Evolutionary conservation across 35 echinoderm and acorn worm genomes (phyloP).

Genomic region (Apostichopus parvimensis): DNA sequence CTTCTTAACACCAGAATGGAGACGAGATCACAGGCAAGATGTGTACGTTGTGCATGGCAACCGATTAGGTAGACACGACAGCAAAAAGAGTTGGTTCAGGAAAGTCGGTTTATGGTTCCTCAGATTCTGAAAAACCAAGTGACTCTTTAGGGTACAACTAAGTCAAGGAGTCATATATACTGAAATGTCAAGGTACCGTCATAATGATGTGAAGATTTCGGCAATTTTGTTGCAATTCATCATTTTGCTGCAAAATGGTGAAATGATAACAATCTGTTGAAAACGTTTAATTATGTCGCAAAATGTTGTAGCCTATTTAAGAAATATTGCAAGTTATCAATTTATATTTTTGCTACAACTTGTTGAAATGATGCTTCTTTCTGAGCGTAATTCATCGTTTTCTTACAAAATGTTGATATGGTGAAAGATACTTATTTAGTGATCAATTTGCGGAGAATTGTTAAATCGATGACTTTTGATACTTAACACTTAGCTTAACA

Average conservation of each 20-base stretch:
- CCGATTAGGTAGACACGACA: constrained; percentile 48
- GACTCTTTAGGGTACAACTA: background rate
- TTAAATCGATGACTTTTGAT: too few relatives aligned
- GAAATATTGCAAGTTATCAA: too few relatives aligned
- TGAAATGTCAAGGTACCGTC: background rate
- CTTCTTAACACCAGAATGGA: constrained; percentile 35
- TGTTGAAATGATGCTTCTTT: too few relatives aligned
- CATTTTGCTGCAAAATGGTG: background rate
- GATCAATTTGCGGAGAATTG: too few relatives aligned
- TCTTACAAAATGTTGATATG: too few relatives aligned
- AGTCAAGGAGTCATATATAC: background rate
- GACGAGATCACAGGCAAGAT: background rate
- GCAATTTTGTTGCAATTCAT: background rate
- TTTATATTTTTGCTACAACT: too few relatives aligned
- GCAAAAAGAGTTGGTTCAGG: constrained; percentile 30
- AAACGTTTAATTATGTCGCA: background rate
- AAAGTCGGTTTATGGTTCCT: constrained; percentile 2
- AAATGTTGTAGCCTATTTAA: too few relatives aligned
- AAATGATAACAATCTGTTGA: background rate
- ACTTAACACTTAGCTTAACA: too few relatives aligned
- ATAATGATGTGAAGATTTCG: background rate
- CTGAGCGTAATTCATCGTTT: too few relatives aligned
- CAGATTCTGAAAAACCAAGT: background rate
- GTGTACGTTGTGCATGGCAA: constrained; percentile 65
- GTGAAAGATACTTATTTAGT: too few relatives aligned